A percentile compares a stretch with the other conserved stretches of the same genome.
These are phyloP conservation scores for Hydrolagus colliei DNA, from an alignment of 2,797 vertebrate genomes.

Conservation along the genomic window DNA sequence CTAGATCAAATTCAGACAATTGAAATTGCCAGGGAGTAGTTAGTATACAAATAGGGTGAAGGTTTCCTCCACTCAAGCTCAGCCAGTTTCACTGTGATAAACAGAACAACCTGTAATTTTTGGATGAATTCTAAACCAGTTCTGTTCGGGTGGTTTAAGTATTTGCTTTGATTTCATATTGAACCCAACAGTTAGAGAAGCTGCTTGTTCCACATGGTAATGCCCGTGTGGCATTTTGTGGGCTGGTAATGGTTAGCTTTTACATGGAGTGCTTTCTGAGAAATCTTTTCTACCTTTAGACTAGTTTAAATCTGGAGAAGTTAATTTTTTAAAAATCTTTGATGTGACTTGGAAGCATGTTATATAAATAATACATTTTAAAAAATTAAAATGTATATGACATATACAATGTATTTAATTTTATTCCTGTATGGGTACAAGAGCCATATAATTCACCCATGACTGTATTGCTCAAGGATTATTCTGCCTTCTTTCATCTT, in stretches of 20 bases:
- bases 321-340: not conserved
- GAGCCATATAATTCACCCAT: constrained; percentile 28
- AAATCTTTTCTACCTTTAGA: not conserved
- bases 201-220: not conserved
- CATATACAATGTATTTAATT: constrained; percentile 21
- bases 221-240: not conserved
- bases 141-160: too few species aligned
- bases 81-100: not conserved
- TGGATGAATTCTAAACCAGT: not conserved
- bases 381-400: constrained; percentile 15
- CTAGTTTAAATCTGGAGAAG: constrained; percentile 12
- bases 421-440: constrained; percentile 19
- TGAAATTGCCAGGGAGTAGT: not conserved
- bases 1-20: not conserved
- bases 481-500: constrained; percentile 46
- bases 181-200: not conserved
- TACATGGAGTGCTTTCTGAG: not conserved
- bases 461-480: constrained; percentile 32
- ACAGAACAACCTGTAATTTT: not conserved
- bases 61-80: not conserved
- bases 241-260: not conserved
- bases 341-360: not conserved
- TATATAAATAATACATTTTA: constrained; percentile 10
- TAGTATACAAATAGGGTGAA: not conserved
- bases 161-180: too few species aligned